These are phyloP conservation scores for Pygocentrus nattereri DNA, from an alignment of 2,797 vertebrate species.

Conservation along the genomic window DNA sequence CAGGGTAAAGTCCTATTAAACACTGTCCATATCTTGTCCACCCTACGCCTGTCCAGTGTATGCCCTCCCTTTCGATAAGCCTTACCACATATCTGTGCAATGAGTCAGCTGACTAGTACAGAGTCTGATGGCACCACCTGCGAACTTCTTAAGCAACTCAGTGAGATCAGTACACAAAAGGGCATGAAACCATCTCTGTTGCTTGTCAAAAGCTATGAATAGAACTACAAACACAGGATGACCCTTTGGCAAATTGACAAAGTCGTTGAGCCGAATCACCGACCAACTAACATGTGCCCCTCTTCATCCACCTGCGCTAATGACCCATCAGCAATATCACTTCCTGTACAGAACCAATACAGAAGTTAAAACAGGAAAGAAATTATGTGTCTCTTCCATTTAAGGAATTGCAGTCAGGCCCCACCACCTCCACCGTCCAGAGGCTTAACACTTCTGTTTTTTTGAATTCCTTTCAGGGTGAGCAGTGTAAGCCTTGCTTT, in stretches of 20 bases:
- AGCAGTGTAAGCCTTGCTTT: neutral
- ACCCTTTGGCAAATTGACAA: neutral
- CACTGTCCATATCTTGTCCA: no score
- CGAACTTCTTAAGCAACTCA: neutral
- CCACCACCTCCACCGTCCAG: conserved; percentile 4
- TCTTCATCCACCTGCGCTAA: neutral
- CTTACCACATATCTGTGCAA: no score
- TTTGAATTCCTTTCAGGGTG: neutral
- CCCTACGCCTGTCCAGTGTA: no score
- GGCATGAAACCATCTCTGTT: neutral
- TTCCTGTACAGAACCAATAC: conserved; percentile 23
- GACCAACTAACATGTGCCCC: neutral
- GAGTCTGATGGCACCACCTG: neutral
- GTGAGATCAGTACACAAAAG: neutral
- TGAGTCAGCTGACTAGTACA: no score
- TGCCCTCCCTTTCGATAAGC: no score
- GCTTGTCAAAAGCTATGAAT: neutral
- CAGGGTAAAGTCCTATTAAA: no score
- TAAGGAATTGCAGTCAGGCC: conserved; percentile 33
- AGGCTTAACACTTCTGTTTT: conserved; percentile 26
- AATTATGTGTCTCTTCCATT: conserved; percentile 32
- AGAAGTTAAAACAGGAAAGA: conserved; percentile 30
- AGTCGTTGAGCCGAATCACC: neutral
- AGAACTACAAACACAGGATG: neutral
- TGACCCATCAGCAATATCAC: neutral